These are phyloP conservation scores for Drosophila baimaii DNA, from an alignment of 1,140 invertebrate species.

Conservation along the genomic window DNA sequence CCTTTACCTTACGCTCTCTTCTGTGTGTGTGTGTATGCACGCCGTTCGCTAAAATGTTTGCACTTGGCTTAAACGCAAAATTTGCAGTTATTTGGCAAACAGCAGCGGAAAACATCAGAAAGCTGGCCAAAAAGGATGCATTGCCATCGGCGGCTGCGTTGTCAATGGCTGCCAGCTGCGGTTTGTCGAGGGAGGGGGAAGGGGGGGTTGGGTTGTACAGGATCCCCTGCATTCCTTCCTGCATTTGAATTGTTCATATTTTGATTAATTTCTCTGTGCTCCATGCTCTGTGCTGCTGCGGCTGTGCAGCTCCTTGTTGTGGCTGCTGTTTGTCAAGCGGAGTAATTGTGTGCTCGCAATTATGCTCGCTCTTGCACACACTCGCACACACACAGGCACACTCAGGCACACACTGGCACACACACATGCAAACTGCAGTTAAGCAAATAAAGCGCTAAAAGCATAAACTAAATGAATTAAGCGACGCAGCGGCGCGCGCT, in stretches of 20 bases:
- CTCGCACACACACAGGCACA: constrained; percentile 8
- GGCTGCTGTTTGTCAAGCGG: constrained; percentile 50
- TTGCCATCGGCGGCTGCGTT: constrained; percentile 15
- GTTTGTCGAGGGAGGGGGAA: too few species aligned
- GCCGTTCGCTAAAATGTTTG: constrained; percentile 36
- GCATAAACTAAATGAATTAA: constrained; percentile 76
- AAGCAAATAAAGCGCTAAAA: constrained; percentile 72
- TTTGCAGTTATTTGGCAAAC: constrained; percentile 37
- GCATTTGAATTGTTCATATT: constrained; percentile 28
- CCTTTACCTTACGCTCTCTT: constrained; percentile 1
- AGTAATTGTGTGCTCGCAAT: constrained; percentile 49
- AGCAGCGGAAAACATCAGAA: constrained; percentile 3
- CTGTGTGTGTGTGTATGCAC: constrained; percentile 13
- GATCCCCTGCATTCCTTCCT: too few species aligned
- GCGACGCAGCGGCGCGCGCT: constrained; percentile 25
- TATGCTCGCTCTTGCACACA: constrained; percentile 24
- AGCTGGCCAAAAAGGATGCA: constrained; percentile 13
- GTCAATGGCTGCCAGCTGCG: constrained; percentile 29
- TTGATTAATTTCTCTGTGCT: constrained; percentile 32
- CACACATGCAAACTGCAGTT: constrained; percentile 55
- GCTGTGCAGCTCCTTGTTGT: constrained; percentile 19
- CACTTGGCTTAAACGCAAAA: constrained; percentile 42
- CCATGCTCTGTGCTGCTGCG: background rate
- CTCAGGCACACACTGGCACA: too few species aligned
- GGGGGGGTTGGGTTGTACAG: too few species aligned